Evolutionary conservation across 2,797 vertebrate genomes (phyloP).

Genomic region (Enteromius mattozi): DNA sequence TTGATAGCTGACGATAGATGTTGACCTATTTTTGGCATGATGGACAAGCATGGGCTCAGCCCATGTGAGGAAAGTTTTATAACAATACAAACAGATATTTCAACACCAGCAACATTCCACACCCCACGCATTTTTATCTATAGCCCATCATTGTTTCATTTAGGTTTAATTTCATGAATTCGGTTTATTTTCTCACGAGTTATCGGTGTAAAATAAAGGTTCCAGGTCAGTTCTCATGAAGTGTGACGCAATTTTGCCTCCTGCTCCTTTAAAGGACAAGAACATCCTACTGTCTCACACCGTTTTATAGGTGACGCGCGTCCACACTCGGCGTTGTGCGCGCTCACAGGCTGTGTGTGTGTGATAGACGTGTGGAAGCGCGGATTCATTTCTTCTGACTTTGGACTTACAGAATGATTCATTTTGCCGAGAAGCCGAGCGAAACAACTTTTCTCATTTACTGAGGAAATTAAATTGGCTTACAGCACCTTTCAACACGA

Average conservation of each 20-base stretch:
- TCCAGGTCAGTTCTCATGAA: background rate
- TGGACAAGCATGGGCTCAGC: background rate
- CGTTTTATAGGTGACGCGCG: slow-evolving; percentile 22
- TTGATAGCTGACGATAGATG: slow-evolving; percentile 13
- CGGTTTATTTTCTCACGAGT: background rate
- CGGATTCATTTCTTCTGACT: slow-evolving; percentile 23
- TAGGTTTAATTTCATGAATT: background rate
- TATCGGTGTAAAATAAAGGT: background rate
- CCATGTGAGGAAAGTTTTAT: slow-evolving; percentile 18
- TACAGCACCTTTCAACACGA: background rate
- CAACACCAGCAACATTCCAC: slow-evolving; percentile 6
- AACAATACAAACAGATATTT: slow-evolving; percentile 7
- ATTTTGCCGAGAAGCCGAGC: background rate
- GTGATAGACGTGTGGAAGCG: slow-evolving; percentile 2
- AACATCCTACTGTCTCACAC: slow-evolving; percentile 11
- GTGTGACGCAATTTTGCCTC: background rate
- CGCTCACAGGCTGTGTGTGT: background rate
- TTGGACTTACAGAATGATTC: background rate
- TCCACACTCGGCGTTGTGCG: background rate
- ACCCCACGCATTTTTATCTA: background rate
- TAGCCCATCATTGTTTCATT: background rate
- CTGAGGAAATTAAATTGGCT: background rate
- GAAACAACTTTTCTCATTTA: slow-evolving; percentile 11
- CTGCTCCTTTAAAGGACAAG: slow-evolving; percentile 47
- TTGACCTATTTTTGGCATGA: background rate